Evolutionary conservation across 2,113 vertebrate genomes (phyloP), one percentile per base, ranked within the genome.

Genomic region (Felis chaus): DNA sequence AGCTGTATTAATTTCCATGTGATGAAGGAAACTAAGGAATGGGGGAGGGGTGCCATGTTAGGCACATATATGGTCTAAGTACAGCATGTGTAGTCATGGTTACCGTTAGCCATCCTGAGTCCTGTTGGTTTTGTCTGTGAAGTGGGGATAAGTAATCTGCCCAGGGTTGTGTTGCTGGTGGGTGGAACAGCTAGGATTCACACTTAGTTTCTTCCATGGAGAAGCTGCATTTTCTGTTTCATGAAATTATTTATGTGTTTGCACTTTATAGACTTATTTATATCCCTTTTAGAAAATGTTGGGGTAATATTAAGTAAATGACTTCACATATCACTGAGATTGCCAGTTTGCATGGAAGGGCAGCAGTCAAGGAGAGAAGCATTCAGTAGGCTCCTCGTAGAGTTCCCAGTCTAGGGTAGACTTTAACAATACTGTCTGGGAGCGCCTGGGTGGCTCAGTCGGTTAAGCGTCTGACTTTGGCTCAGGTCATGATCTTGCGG

Each of bases 41-140:
- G 14, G 11, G 5, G 18, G 27, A 25, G 25, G 48, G 10, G 13
- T 25, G 8, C n/a, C 63, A 1, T 19, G 6, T 25, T 13, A 57
- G 50, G 65, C 2, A 11, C 63, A 9, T 13, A 25, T 0, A 15
- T 25, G 19, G 66, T 10, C 7, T 65, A 7, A 1, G 45, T 4
- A 31, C 23, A 76, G 2, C 65, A 39, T 14, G 82, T 21, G 21
- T 57, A 10, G 36, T 79, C 6, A 0, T 4, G 84, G 65, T 27
- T 50, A n/a, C n/a, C 4, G 0, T 19, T 45, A 10, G 1, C n/a
- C 7, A 0, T 31, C 68, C 21, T 3, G 6, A 7, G 25, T 55
- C 4, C 16, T 4, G 1, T 71, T 41, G 27, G 27, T 65, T 15
- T 71, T 33, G 25, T 89, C 29, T 73, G 33, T 61, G 19, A 39